phyloP scores from a whole-genome alignment of 2,888 invertebrate genomes.

The Papilio elwesi region DNA sequence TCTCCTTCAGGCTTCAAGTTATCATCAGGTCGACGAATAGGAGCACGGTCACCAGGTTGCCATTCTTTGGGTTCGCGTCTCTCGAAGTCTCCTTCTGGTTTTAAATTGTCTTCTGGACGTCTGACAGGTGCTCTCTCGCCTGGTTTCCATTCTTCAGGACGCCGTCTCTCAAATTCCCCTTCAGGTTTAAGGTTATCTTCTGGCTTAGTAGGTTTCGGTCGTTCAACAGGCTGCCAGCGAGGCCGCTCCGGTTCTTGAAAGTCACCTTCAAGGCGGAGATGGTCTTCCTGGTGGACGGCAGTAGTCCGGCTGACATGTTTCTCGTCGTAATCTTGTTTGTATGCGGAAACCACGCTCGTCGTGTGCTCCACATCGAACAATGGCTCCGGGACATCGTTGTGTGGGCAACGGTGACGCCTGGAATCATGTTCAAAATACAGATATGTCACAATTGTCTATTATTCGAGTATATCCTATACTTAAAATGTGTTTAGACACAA shows the following conservation, averaged over 20 bases:
- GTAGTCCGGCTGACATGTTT: constrained; percentile 86
- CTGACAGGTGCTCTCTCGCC: constrained; percentile 80
- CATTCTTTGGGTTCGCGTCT: constrained; percentile 64
- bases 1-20: constrained; percentile 82
- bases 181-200: constrained; percentile 72
- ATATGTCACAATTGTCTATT: background rate
- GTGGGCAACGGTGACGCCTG: constrained; percentile 94
- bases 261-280: constrained; percentile 89
- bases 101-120: constrained; percentile 85
- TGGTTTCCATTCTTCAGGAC: constrained; percentile 76
- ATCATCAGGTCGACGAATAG: constrained; percentile 60
- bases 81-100: constrained; percentile 84
- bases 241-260: constrained; percentile 83
- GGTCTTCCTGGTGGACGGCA: constrained; percentile 87
- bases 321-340: constrained; percentile 86
- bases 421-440: constrained; percentile 51
- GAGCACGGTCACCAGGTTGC: constrained; percentile 59
- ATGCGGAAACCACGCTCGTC: constrained; percentile 85
- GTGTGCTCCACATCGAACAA: constrained; percentile 84
- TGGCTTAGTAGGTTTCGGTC: constrained; percentile 81
- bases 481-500: background rate
- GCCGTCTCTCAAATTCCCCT: constrained; percentile 75
- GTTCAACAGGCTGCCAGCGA: constrained; percentile 83
- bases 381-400: constrained; percentile 86
- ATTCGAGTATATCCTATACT: background rate